Conservation (phyloP, 1,140 invertebrate species). For the Leguminivora glycinivorella region DNA sequence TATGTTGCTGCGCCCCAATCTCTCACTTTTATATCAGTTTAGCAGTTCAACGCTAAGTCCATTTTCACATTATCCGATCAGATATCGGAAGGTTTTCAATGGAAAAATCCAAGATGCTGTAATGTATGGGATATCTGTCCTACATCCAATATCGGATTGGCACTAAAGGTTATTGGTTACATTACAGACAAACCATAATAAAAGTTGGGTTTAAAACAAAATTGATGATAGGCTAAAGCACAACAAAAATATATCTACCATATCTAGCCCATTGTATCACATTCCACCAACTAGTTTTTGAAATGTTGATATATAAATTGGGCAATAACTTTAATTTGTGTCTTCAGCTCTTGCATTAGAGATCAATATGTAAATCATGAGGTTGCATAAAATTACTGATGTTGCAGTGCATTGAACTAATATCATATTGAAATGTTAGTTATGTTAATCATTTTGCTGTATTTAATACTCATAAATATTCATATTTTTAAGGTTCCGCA, state of each 20-base stretch:
- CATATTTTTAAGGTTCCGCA: neutral
- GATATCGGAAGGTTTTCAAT: too few relatives aligned
- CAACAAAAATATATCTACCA: neutral
- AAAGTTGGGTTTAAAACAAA: neutral
- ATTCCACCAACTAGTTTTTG: neutral
- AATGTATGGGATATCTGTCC: too few relatives aligned
- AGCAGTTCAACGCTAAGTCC: too few relatives aligned
- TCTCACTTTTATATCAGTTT: too few relatives aligned
- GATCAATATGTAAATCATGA: neutral
- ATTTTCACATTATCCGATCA: too few relatives aligned
- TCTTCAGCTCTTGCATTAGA: neutral
- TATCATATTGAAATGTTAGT: neutral
- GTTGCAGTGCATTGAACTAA: slow-evolving; percentile 9
- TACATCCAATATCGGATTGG: too few relatives aligned
- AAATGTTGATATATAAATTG: slow-evolving; percentile 3
- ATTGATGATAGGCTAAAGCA: neutral
- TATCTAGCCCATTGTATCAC: neutral
- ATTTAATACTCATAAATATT: neutral
- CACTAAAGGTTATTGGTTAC: too few relatives aligned
- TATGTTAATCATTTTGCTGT: neutral
- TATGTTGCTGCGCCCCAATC: too few relatives aligned
- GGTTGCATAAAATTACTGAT: neutral
- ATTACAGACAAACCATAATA: too few relatives aligned
- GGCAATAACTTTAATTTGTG: neutral
- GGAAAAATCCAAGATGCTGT: too few relatives aligned